phyloP scores from a whole-genome alignment of 2,113 vertebrate genomes.

The Dromiciops gliroides region DNA sequence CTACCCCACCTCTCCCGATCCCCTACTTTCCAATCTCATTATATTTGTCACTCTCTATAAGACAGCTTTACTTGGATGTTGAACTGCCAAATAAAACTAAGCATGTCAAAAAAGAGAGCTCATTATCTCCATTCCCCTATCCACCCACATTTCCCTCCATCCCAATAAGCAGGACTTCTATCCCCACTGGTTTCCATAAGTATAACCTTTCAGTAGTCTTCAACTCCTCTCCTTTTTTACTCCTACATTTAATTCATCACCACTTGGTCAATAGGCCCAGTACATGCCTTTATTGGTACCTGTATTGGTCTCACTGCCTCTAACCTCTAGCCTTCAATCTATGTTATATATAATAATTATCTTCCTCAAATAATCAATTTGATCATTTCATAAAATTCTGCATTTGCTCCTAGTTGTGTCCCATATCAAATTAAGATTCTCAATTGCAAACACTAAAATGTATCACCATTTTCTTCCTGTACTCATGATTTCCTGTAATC shows the following conservation, averaged over 20 bases:
- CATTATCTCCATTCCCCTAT: constrained; percentile 26
- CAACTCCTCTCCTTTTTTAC: constrained; percentile 23
- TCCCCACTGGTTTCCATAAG: constrained; percentile 25
- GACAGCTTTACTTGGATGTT: background rate
- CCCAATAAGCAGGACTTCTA: constrained; percentile 34
- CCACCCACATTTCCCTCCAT: constrained; percentile 3
- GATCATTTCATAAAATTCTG: background rate
- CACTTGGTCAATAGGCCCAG: constrained; percentile 26
- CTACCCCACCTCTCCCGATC: background rate
- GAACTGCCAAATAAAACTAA: constrained; percentile 41
- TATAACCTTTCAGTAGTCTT: constrained; percentile 43
- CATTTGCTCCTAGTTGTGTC: background rate
- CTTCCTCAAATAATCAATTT: constrained; percentile 51
- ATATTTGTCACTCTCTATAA: constrained; percentile 41
- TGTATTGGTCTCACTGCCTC: background rate
- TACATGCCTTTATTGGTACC: constrained; percentile 3
- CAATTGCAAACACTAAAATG: background rate
- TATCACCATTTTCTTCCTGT: background rate
- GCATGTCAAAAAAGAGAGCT: constrained; percentile 37
- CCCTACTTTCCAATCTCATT: constrained; percentile 16
- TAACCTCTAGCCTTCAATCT: constrained; percentile 19
- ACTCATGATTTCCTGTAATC: background rate
- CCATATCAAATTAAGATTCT: background rate
- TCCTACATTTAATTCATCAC: constrained; percentile 26
- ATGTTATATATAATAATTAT: constrained; percentile 37